phyloP scores from a whole-genome alignment of 1,140 invertebrate species.

The Drosophila azteca region DNA sequence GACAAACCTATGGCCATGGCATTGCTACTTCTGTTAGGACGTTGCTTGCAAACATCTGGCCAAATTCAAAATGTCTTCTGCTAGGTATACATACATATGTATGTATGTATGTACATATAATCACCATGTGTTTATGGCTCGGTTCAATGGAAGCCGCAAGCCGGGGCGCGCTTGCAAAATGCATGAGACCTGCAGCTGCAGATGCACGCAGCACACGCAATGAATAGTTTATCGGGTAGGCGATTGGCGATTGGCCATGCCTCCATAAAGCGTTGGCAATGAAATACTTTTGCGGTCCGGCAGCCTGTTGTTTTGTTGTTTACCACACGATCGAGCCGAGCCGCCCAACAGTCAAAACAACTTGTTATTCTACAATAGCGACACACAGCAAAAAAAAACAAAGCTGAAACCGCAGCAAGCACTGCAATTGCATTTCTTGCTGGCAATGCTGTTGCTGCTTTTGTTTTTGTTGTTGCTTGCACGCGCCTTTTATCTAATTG shows the following conservation, averaged over 20 bases:
- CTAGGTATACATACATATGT: too few species aligned
- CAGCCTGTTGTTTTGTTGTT: constrained; percentile 41
- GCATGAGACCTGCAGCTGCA: constrained; percentile 38
- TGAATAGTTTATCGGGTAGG: constrained; percentile 45
- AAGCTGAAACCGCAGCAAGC: constrained; percentile 35
- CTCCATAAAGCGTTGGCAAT: constrained; percentile 66
- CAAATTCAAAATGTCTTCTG: too few species aligned
- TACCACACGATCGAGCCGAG: constrained; percentile 54
- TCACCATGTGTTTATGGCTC: constrained; percentile 51
- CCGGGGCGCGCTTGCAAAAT: constrained; percentile 47
- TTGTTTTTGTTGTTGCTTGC: constrained; percentile 34
- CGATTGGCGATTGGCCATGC: constrained; percentile 7
- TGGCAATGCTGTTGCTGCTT: constrained; percentile 34
- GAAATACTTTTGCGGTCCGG: constrained; percentile 71
- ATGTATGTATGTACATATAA: neutral
- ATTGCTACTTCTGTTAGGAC: too few species aligned
- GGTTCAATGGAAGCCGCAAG: constrained; percentile 59
- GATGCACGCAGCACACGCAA: constrained; percentile 48
- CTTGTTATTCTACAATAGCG: constrained; percentile 68
- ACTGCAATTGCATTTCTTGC: constrained; percentile 47
- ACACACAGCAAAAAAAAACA: constrained; percentile 32
- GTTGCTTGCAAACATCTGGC: too few species aligned
- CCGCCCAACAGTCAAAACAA: constrained; percentile 68
- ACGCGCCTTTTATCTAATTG: constrained; percentile 41
- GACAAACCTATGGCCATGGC: too few species aligned